Conservation (phyloP, 2,797 vertebrate species). For the Schizopygopsis malacanthus region DNA sequence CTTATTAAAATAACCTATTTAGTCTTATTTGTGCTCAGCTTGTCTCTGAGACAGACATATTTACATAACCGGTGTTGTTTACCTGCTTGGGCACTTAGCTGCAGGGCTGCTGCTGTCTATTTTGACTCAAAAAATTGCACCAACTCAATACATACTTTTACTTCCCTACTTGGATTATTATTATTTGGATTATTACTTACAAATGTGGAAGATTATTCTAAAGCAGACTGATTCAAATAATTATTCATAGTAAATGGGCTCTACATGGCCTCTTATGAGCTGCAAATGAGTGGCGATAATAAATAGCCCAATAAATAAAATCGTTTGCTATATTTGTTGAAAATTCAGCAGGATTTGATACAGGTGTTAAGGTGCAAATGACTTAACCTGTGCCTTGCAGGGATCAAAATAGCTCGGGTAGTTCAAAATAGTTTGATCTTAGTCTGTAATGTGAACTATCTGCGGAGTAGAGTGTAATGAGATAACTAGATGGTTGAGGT, state of each 20-base stretch:
- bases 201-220: background rate
- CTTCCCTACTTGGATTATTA: background rate
- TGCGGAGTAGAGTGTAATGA: slow-evolving; percentile 35
- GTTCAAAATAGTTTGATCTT: background rate
- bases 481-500: slow-evolving; percentile 37
- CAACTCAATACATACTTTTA: background rate
- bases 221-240: background rate
- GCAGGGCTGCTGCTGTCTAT: slow-evolving; percentile 9
- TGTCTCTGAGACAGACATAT: slow-evolving; percentile 7
- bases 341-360: slow-evolving; percentile 3
- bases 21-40: slow-evolving; percentile 9
- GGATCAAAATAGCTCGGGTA: slow-evolving; percentile 39
- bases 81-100: slow-evolving; percentile 15
- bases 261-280: background rate
- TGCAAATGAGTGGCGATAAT: background rate
- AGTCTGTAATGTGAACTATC: slow-evolving; percentile 28
- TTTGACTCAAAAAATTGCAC: background rate
- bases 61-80: slow-evolving; percentile 26
- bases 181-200: background rate
- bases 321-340: background rate
- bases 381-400: background rate
- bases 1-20: background rate
- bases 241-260: background rate
- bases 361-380: slow-evolving; percentile 19
- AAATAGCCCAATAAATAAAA: slow-evolving; percentile 4